Evolutionary conservation across 1,140 invertebrate species (phyloP).

Genomic region (Ganaspis sp.): DNA sequence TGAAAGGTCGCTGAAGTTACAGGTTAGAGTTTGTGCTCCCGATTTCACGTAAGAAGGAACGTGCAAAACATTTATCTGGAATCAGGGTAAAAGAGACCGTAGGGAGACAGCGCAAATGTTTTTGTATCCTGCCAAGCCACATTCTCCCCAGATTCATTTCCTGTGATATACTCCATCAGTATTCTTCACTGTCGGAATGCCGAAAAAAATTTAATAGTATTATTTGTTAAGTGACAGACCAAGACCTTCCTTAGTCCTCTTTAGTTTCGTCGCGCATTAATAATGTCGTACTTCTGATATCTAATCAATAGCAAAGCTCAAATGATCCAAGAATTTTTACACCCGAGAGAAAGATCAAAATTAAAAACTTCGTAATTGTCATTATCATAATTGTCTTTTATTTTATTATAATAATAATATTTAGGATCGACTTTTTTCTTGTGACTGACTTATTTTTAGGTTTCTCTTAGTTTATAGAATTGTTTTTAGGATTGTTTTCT

Average conservation of each 20-base stretch:
- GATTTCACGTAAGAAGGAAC: neutral
- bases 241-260: neutral
- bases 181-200: neutral
- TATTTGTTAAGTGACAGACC: neutral
- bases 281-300: no score
- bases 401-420: no score
- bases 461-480: no score
- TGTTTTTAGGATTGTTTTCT: no score
- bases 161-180: slow-evolving; percentile 2
- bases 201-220: slow-evolving; percentile 7
- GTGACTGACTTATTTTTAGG: no score
- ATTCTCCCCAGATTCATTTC: slow-evolving; percentile 1
- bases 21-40: neutral
- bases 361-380: no score
- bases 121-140: slow-evolving; percentile 17
- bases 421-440: no score
- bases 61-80: slow-evolving; percentile 21
- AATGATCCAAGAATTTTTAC: no score
- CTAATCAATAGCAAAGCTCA: no score
- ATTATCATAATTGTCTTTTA: no score
- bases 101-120: slow-evolving; percentile 26
- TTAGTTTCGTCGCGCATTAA: neutral
- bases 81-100: slow-evolving; percentile 25
- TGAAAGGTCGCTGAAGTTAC: neutral
- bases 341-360: no score